Conservation (phyloP, 2,113 vertebrate species). For the Eulemur macaco region DNA sequence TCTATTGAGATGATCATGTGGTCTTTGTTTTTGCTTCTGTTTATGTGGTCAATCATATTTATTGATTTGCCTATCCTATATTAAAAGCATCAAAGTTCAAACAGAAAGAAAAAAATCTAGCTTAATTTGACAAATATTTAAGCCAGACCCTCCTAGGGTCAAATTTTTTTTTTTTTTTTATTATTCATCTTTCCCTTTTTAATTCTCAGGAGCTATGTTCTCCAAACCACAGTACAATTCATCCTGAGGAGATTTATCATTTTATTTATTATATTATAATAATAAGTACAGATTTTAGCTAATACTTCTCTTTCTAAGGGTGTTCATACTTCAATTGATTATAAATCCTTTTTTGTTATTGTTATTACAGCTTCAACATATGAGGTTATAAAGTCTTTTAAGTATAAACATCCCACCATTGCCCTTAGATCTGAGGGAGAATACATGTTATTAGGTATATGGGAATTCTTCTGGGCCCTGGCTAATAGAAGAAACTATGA, state of each 20-base stretch:
- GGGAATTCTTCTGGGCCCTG: not conserved
- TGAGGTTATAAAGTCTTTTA: not conserved
- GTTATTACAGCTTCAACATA: too few relatives aligned
- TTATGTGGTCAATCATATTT: too few relatives aligned
- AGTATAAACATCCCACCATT: not conserved
- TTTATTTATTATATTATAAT: not conserved
- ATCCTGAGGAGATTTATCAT: not conserved
- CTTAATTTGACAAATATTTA: not conserved
- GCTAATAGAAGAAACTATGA: not conserved
- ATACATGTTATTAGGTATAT: not conserved
- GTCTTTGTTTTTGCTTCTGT: too few relatives aligned
- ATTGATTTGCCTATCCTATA: not conserved
- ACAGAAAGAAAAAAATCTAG: not conserved
- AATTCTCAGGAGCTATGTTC: not conserved
- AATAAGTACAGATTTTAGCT: not conserved
- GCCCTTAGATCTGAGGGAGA: not conserved
- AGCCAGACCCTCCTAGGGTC: not conserved
- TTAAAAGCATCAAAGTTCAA: not conserved
- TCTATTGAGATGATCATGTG: too few relatives aligned
- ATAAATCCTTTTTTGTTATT: not conserved
- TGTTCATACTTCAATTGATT: not conserved
- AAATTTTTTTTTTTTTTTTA: slow-evolving; percentile 1
- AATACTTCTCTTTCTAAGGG: not conserved
- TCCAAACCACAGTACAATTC: not conserved
- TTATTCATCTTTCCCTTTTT: not conserved